phyloP scores from a whole-genome alignment of 2,888 invertebrate genomes.

The Aspidapion aeneum region DNA sequence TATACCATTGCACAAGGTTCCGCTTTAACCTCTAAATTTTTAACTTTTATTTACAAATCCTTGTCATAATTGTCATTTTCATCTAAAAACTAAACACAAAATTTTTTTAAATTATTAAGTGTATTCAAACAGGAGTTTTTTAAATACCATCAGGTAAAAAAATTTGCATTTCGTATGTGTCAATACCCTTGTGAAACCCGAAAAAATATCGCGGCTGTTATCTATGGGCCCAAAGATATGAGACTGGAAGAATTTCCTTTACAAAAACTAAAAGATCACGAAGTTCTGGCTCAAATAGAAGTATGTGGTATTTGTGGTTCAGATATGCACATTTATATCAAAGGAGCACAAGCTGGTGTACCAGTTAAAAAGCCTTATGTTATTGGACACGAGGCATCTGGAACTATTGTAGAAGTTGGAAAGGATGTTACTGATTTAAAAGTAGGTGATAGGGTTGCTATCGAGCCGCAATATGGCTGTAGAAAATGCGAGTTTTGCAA shows the following conservation, averaged over 20 bases:
- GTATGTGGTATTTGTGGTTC: not conserved
- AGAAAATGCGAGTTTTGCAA: not conserved
- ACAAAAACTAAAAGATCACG: not conserved
- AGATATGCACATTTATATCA: not conserved
- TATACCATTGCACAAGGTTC: too few species aligned
- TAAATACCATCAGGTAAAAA: not conserved
- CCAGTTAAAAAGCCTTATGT: not conserved
- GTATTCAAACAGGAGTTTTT: not conserved
- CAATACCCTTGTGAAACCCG: not conserved
- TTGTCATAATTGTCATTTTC: not conserved
- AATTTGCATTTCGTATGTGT: not conserved
- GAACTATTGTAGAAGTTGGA: not conserved
- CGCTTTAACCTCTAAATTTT: too few species aligned
- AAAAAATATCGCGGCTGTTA: not conserved
- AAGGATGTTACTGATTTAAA: not conserved
- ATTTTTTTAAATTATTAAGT: not conserved
- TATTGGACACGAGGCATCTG: not conserved
- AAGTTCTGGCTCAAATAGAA: conserved; percentile 7
- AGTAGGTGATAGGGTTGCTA: not conserved
- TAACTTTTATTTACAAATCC: too few species aligned
- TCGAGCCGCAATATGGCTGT: not conserved
- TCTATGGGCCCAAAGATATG: not conserved
- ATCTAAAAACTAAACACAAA: not conserved
- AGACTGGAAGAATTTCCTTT: not conserved
- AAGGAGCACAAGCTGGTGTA: not conserved